Conservation (phyloP, 2,113 vertebrate species). For the Pterocles gutturalis region DNA sequence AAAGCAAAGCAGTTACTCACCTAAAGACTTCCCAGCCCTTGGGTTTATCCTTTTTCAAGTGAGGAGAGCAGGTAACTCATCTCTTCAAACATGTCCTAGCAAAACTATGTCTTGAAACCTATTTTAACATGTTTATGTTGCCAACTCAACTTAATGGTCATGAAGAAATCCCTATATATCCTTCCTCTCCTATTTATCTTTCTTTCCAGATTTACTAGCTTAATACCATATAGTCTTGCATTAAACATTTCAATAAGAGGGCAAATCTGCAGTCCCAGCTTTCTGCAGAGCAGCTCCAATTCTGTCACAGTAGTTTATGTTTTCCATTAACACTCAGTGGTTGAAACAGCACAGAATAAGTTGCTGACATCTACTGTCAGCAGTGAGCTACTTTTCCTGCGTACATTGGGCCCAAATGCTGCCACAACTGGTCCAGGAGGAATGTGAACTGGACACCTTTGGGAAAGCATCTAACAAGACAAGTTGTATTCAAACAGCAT, state of each 20-base stretch:
- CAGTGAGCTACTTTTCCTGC: background rate
- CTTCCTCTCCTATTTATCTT: background rate
- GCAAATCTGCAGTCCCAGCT: background rate
- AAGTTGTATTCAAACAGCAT: background rate
- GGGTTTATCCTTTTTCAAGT: background rate
- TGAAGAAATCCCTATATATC: background rate
- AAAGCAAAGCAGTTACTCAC: background rate
- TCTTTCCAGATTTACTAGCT: background rate
- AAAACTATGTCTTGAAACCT: background rate
- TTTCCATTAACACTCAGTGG: background rate
- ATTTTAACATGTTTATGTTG: background rate
- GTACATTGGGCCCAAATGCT: rapidly evolving
- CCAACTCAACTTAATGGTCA: background rate
- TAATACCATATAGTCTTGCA: background rate
- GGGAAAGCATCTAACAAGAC: background rate
- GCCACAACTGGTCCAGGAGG: background rate
- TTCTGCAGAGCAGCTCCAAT: background rate
- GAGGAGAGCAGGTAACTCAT: background rate
- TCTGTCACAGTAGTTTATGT: background rate
- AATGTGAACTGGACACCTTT: background rate
- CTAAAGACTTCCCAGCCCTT: background rate
- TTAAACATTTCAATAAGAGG: background rate
- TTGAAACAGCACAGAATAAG: background rate
- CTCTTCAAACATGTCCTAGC: background rate
- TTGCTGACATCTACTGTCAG: background rate